Conservation (phyloP, 2,113 vertebrate species). For the Anhinga rufa region DNA sequence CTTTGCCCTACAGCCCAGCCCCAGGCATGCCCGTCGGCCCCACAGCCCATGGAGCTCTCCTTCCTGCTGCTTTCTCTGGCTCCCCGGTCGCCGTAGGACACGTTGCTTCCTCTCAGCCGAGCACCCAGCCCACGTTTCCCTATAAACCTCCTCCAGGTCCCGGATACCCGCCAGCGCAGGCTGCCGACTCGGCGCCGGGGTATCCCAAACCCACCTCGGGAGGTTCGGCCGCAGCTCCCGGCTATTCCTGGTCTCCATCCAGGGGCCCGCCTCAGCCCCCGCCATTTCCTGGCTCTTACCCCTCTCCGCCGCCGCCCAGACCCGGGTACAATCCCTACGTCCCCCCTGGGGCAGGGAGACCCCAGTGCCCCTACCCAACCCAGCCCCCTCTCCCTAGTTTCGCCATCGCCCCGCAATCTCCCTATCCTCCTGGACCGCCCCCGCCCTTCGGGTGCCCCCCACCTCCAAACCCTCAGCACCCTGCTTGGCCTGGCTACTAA, state of each 20-base stretch:
- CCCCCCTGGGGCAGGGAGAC: neutral
- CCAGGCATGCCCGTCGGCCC: conserved; percentile 43
- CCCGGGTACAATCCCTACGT: conserved; percentile 46
- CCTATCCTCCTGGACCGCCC: conserved; percentile 20
- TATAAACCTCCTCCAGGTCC: conserved; percentile 1
- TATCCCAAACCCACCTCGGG: neutral
- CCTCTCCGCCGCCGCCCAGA: conserved; percentile 7
- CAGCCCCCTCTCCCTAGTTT: conserved; percentile 51
- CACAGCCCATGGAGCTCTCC: conserved; percentile 38
- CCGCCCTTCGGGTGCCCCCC: conserved; percentile 66
- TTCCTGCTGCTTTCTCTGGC: conserved; percentile 36
- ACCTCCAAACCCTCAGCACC: conserved; percentile 60
- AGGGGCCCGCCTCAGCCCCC: conserved; percentile 28
- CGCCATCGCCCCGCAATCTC: conserved; percentile 21
- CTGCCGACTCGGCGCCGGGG: neutral
- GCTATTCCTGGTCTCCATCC: conserved; percentile 67
- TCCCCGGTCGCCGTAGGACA: neutral
- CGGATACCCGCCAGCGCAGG: neutral
- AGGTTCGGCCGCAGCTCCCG: neutral
- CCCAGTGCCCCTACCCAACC: conserved; percentile 60
- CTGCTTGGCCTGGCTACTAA: conserved; percentile 70
- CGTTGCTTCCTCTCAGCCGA: neutral
- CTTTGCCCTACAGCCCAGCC: conserved; percentile 66
- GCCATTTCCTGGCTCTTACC: neutral
- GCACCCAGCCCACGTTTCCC: conserved; percentile 31